Evolutionary conservation across 2,888 invertebrate genomes (phyloP).

Genomic region (Lutraria lutraria): DNA sequence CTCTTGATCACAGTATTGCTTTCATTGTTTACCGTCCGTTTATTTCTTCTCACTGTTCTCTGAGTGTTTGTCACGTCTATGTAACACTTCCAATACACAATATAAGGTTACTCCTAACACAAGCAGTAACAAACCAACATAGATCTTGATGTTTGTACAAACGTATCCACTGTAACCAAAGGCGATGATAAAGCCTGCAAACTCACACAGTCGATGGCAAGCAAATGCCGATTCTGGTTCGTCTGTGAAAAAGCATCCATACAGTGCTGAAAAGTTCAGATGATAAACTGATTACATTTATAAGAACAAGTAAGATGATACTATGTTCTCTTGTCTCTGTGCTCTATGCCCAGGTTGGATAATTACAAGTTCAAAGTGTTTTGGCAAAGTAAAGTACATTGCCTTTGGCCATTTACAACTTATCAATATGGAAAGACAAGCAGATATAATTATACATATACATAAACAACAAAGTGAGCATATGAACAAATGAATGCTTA

Average conservation of each 20-base stretch:
- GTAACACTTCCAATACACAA: constrained; percentile 57
- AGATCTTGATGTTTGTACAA: constrained; percentile 91
- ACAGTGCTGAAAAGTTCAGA: constrained; percentile 86
- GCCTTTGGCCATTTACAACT: too few relatives aligned
- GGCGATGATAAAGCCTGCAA: constrained; percentile 94
- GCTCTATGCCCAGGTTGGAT: too few relatives aligned
- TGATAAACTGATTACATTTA: too few relatives aligned
- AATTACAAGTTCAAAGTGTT: too few relatives aligned
- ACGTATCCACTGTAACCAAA: constrained; percentile 93
- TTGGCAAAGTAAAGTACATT: too few relatives aligned
- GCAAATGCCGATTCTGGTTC: constrained; percentile 72
- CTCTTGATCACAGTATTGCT: too few relatives aligned
- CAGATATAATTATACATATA: too few relatives aligned
- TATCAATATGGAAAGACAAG: too few relatives aligned
- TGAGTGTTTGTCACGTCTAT: neutral
- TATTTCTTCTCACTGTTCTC: neutral
- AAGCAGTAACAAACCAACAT: constrained; percentile 86
- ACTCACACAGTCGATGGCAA: constrained; percentile 91
- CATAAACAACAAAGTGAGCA: too few relatives aligned
- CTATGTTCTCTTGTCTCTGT: too few relatives aligned
- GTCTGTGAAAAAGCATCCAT: constrained; percentile 72
- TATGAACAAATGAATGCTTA: too few relatives aligned
- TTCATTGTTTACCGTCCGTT: too few relatives aligned
- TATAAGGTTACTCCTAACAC: constrained; percentile 68
- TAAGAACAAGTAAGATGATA: neutral